These are phyloP conservation scores for Hemistola chrysoprasaria DNA, from an alignment of 2,888 invertebrate genomes.

Conservation along the genomic window DNA sequence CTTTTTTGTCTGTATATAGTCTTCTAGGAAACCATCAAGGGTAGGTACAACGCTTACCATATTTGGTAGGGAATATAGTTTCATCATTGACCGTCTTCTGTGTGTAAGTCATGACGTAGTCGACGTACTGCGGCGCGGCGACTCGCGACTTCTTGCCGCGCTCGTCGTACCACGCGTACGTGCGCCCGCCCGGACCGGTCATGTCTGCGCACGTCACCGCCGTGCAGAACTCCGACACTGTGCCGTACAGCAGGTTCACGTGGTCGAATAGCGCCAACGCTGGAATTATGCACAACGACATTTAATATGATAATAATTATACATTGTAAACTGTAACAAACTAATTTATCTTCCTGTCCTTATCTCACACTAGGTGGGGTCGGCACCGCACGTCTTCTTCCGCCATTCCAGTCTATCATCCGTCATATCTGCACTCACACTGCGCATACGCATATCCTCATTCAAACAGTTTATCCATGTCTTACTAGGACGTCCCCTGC, in stretches of 20 bases:
- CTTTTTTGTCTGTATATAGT: no score
- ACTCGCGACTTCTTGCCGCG: conserved; percentile 99
- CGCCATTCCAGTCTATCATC: no score
- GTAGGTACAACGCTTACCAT: conserved; percentile 86
- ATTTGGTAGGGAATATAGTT: conserved; percentile 98
- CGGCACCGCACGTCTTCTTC: no score
- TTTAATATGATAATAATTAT: neutral
- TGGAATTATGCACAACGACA: conserved; percentile 75
- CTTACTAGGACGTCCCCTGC: no score
- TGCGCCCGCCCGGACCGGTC: conserved; percentile 97
- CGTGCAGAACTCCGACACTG: conserved; percentile 99
- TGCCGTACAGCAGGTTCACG: conserved; percentile 98
- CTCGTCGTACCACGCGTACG: conserved; percentile 99
- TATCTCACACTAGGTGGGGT: no score
- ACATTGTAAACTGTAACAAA: no score
- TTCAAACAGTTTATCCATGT: no score
- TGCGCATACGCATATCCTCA: no score
- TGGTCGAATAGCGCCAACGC: conserved; percentile 99
- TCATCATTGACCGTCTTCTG: conserved; percentile 99
- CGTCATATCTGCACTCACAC: no score
- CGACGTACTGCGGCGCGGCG: conserved; percentile 98
- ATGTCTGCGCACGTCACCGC: conserved; percentile 97
- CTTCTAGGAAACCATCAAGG: no score
- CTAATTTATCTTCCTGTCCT: no score
- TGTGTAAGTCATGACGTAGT: conserved; percentile 99